Percentiles rank a stretch among this genome's conserved stretches.
Conservation (phyloP, 2,888 invertebrate species). For the Eupithecia subfuscata region DNA sequence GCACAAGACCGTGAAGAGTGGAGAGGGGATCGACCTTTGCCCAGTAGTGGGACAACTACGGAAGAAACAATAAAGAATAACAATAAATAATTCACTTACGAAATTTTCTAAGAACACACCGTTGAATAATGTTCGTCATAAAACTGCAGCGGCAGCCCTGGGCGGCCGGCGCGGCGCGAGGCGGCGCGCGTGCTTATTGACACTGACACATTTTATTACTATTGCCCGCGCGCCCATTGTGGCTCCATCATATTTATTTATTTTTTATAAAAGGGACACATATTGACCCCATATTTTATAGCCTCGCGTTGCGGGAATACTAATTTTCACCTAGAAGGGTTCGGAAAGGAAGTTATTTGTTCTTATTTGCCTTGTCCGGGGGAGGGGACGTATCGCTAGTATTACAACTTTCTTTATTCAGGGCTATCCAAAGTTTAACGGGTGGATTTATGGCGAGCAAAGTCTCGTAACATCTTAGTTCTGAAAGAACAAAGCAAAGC, state of each 20-base stretch:
- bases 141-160: constrained; percentile 7
- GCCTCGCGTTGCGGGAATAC: constrained; percentile 40
- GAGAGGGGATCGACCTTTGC: background rate
- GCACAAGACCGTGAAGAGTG: too few relatives aligned
- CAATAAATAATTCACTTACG: background rate
- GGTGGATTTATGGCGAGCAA: background rate
- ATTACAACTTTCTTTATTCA: background rate
- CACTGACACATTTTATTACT: constrained; percentile 44
- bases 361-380: constrained; percentile 16
- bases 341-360: constrained; percentile 27
- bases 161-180: too few relatives aligned
- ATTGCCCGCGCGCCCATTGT: constrained; percentile 40
- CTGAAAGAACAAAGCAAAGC: background rate
- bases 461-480: background rate
- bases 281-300: constrained; percentile 46
- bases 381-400: constrained; percentile 2
- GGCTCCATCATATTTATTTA: constrained; percentile 44
- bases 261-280: constrained; percentile 45
- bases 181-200: constrained; percentile 34
- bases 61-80: background rate
- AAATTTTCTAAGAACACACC: background rate
- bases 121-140: too few relatives aligned
- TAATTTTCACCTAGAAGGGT: constrained; percentile 36
- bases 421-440: background rate
- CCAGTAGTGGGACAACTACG: background rate